A percentile compares a stretch with the other conserved stretches of the same genome.
Conservation (phyloP, 2,113 vertebrate species). For the Glaucomys volans region DNA sequence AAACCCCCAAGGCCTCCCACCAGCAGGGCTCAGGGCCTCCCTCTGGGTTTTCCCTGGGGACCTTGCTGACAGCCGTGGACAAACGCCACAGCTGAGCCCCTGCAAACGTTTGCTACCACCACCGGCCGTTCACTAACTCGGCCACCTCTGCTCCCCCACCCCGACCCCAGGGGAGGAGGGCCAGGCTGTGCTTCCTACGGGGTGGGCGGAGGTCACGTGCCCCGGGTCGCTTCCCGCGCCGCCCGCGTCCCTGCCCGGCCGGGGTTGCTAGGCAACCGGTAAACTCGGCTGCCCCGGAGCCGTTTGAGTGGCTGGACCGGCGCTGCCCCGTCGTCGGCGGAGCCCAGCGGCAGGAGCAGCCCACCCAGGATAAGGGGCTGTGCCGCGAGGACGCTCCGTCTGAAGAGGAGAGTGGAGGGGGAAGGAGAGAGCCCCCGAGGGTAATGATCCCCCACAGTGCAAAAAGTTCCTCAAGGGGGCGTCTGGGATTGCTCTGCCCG, state of each 20-base stretch:
- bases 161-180: neutral
- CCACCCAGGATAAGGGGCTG: neutral
- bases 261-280: conserved; percentile 81
- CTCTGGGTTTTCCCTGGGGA: neutral
- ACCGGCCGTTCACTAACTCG: neutral
- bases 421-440: neutral
- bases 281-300: neutral
- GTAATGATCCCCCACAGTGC: neutral
- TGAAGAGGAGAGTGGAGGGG: neutral
- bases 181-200: fast-evolving
- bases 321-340: fast-evolving
- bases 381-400: neutral
- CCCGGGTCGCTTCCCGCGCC: fast-evolving
- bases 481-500: neutral
- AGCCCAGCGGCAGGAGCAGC: neutral
- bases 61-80: neutral
- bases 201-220: neutral
- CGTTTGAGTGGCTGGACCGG: neutral
- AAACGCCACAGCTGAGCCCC: neutral
- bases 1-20: neutral
- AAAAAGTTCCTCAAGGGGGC: neutral
- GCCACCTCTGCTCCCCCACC: neutral
- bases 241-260: neutral
- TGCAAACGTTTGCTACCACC: neutral
- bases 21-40: neutral